Base-by-base conservation (phyloP, 2,113 vertebrate genomes). In the Anseranas semipalmata region DNA sequence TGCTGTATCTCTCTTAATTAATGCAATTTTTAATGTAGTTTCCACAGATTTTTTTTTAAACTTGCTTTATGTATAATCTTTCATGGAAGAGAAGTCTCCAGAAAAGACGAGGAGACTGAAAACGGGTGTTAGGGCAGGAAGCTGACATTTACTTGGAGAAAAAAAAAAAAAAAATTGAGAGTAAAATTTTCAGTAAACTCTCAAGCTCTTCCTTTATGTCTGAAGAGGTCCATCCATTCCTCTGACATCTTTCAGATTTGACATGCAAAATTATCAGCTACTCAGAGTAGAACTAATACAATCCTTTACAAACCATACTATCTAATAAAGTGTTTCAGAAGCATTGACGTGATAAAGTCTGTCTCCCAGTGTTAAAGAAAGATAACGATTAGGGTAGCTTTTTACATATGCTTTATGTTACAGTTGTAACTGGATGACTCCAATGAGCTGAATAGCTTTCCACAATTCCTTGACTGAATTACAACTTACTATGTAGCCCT, bases 101-200 rank as follows among this genome's bases (percentile, higher is more conserved):
- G 25, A 55, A 39, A 74, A 66, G 43, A 77, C 27, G 1, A 67
- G 24, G 55, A 59, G 9, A 60, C 8, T 41, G 60, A 68, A 90
- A 85, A 59, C 4, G 37, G 5, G 24, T n/a, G 81, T 50, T 75
- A 72, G 91, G 19, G 2, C 6, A 56, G 24, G 22, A 85, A 79
- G 15, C 3, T 66, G 22, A 28, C 3, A 6, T 37, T 39, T 65
- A 35, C 15, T 16, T 56, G 5, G 19, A 65, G 62, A 35, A 22
- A 65, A 53, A 37, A 10, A 50, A 50, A 50, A 50, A 50, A 12
- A 55, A 10, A 25, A 3, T 0, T 0, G 2, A 52, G 7, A 37
- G 27, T 22, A 63, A 81, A 33, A 25, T 15, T 85, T 95, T 28
- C 33, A 30, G 35, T 30, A 32, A 72, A 73, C 3, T 63, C 41